Conservation (phyloP, 2,888 invertebrate genomes). For the Caprella mutica region DNA sequence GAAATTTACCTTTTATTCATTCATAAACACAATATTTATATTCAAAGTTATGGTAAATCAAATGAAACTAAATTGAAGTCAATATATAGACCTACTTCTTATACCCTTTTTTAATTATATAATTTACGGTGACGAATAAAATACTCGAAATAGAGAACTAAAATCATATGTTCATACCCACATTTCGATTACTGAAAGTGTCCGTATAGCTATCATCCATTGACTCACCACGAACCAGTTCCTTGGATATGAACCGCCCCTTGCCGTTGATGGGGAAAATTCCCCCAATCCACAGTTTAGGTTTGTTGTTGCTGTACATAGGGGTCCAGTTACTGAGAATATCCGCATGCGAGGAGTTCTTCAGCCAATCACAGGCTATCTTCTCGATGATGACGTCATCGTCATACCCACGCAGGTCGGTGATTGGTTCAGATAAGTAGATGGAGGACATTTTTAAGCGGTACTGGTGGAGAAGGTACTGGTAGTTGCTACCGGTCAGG, state of each 20-base stretch:
- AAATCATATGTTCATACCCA: too few species aligned
- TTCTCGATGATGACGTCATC: conserved; percentile 39
- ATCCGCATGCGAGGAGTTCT: conserved; percentile 44
- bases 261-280: conserved; percentile 56
- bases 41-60: neutral
- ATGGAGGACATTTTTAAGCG: conserved; percentile 18
- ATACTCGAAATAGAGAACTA: too few species aligned
- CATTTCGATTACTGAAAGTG: too few species aligned
- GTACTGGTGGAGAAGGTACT: conserved; percentile 44
- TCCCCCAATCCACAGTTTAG: conserved; percentile 51
- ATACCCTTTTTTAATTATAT: too few species aligned
- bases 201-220: too few species aligned
- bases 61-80: too few species aligned
- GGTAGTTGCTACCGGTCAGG: conserved; percentile 48
- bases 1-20: neutral
- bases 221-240: conserved; percentile 47
- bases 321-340: conserved; percentile 40
- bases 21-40: neutral
- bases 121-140: too few species aligned
- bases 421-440: conserved; percentile 34
- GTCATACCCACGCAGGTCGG: conserved; percentile 10
- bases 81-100: too few species aligned
- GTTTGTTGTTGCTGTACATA: conserved; percentile 40
- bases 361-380: conserved; percentile 59
- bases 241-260: conserved; percentile 48